Conservation (phyloP, 2,797 vertebrate species). For the Microhierax caerulescens region DNA sequence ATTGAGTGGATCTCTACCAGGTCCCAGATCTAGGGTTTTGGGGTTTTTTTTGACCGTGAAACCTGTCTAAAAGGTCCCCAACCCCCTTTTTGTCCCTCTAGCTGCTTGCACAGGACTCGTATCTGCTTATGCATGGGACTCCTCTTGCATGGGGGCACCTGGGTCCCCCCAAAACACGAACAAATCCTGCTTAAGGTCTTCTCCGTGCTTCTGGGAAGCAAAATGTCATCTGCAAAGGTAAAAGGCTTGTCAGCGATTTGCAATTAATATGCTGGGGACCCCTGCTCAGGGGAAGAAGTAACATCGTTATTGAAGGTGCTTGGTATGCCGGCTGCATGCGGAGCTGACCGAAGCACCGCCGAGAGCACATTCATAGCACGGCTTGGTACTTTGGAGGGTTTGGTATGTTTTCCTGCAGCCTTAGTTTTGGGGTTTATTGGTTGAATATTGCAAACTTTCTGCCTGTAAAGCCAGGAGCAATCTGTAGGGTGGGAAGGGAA, state of each 20-base stretch:
- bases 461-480: background rate
- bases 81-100: background rate
- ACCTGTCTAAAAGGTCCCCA: background rate
- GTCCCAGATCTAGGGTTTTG: background rate
- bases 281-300: background rate
- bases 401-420: background rate
- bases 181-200: background rate
- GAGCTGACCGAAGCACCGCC: rapidly evolving
- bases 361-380: rapidly evolving
- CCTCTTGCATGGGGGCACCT: rapidly evolving
- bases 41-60: background rate
- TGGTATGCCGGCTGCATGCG: background rate
- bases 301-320: background rate
- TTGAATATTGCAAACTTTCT: background rate
- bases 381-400: rapidly evolving
- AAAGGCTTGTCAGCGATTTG: background rate
- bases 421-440: background rate
- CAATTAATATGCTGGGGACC: background rate
- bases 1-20: background rate
- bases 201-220: rapidly evolving
- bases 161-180: background rate
- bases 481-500: background rate
- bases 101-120: background rate
- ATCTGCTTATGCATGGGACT: too few species aligned
- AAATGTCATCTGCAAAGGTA: background rate